Evolutionary conservation across 2,888 invertebrate species (phyloP).

Genomic region (Chloromyia formosa): DNA sequence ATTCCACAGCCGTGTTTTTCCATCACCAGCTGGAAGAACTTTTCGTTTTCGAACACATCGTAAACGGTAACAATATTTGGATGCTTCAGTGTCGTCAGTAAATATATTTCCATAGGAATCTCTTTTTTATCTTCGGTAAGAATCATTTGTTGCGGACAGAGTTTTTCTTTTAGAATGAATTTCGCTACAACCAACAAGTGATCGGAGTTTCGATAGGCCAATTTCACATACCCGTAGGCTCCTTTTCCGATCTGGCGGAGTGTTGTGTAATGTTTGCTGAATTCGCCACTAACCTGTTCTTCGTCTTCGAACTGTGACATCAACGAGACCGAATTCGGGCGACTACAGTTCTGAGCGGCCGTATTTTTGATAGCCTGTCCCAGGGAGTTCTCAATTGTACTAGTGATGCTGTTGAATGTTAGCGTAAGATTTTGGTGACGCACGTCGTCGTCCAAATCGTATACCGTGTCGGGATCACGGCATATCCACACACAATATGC

Average conservation of each 20-base stretch:
- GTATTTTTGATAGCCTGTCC: slow-evolving; percentile 56
- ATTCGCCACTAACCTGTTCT: slow-evolving; percentile 68
- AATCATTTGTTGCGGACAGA: slow-evolving; percentile 56
- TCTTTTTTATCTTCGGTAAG: slow-evolving; percentile 69
- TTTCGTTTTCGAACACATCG: slow-evolving; percentile 75
- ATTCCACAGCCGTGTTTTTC: slow-evolving; percentile 79
- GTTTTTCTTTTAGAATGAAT: slow-evolving; percentile 73
- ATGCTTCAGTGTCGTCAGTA: slow-evolving; percentile 73
- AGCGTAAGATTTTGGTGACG: slow-evolving; percentile 61
- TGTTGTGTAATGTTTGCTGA: slow-evolving; percentile 69
- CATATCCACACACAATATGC: slow-evolving; percentile 73
- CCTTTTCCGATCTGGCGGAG: slow-evolving; percentile 73
- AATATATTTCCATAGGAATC: slow-evolving; percentile 73
- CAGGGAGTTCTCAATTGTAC: slow-evolving; percentile 61
- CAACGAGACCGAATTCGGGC: slow-evolving; percentile 68
- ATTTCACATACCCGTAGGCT: slow-evolving; percentile 77
- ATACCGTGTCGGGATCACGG: slow-evolving; percentile 62
- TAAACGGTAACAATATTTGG: slow-evolving; percentile 74
- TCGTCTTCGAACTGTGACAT: slow-evolving; percentile 68
- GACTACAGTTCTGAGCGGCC: slow-evolving; percentile 58
- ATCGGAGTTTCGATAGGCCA: slow-evolving; percentile 72
- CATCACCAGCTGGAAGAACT: slow-evolving; percentile 80
- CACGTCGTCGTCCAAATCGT: slow-evolving; percentile 51
- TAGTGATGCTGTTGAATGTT: slow-evolving; percentile 63
- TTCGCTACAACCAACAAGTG: slow-evolving; percentile 73